phyloP scores from a whole-genome alignment of 1,140 invertebrate genomes.

The Epicauta chinensis region DNA sequence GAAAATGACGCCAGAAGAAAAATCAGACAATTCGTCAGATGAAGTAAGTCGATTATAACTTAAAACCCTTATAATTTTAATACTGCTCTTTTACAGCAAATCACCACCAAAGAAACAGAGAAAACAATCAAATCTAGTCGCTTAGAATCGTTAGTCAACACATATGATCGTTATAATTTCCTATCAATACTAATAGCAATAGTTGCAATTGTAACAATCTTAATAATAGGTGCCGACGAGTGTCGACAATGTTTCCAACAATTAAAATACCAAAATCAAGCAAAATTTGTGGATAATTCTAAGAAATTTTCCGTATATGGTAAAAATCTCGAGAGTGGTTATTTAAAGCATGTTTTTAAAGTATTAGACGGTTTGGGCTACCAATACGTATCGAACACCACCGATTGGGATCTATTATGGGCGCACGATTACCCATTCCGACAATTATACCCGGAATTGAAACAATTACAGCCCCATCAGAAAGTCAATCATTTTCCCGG shows the following conservation, averaged over 20 bases:
- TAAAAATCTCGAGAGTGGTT: slow-evolving; percentile 51
- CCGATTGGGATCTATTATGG: slow-evolving; percentile 86
- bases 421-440: slow-evolving; percentile 89
- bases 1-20: no score
- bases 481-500: slow-evolving; percentile 94
- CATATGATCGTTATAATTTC: slow-evolving; percentile 10
- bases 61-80: not conserved
- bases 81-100: not conserved
- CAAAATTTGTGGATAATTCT: not conserved
- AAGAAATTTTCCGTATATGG: slow-evolving; percentile 49
- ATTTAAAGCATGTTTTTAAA: slow-evolving; percentile 71
- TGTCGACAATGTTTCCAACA: slow-evolving; percentile 27
- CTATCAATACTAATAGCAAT: slow-evolving; percentile 22
- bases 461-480: slow-evolving; percentile 64
- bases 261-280: slow-evolving; percentile 6
- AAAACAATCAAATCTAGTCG: no score
- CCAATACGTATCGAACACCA: slow-evolving; percentile 50
- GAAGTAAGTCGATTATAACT: not conserved
- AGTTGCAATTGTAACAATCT: slow-evolving; percentile 25
- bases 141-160: no score
- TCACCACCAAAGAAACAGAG: no score
- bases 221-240: slow-evolving; percentile 30
- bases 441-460: slow-evolving; percentile 52
- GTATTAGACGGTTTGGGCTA: slow-evolving; percentile 71
- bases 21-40: no score